phyloP scores from a whole-genome alignment of 2,113 vertebrate species.

The Xerus inauris region DNA sequence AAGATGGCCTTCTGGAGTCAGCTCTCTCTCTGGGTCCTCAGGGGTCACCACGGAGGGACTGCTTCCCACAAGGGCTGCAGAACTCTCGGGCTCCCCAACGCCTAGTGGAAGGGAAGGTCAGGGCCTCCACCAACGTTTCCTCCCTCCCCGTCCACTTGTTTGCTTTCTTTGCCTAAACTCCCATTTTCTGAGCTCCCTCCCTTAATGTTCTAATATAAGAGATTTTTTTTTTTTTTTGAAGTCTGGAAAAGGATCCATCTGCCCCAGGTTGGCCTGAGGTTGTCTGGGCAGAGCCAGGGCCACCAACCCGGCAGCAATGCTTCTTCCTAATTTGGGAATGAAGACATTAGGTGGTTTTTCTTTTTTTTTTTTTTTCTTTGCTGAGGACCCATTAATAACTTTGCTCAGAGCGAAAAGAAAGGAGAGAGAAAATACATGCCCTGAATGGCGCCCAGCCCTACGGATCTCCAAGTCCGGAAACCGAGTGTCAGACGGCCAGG shows the following conservation, averaged over 20 bases:
- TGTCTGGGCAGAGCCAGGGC: constrained; percentile 55
- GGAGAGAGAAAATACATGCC: neutral
- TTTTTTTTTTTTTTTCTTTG: constrained; percentile 45
- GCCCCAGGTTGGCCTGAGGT: neutral
- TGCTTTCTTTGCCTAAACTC: neutral
- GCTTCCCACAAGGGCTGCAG: neutral
- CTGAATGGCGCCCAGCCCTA: neutral
- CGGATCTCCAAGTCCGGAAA: neutral
- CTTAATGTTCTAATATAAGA: neutral
- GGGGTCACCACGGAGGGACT: rapidly evolving
- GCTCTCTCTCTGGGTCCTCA: neutral
- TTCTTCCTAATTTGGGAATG: constrained; percentile 84
- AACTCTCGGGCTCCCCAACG: neutral
- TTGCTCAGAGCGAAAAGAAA: neutral
- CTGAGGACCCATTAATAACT: constrained; percentile 66
- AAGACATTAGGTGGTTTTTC: constrained; percentile 58
- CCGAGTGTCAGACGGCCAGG: neutral
- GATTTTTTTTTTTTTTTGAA: neutral
- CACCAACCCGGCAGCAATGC: neutral
- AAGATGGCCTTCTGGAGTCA: neutral
- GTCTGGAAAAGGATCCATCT: neutral
- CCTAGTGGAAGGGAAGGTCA: neutral
- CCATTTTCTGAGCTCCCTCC: constrained; percentile 34
- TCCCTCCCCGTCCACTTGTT: neutral
- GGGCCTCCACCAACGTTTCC: too few species aligned